These are phyloP conservation scores for Leptosomus discolor DNA, from an alignment of 2,113 vertebrate species.

Conservation along the genomic window DNA sequence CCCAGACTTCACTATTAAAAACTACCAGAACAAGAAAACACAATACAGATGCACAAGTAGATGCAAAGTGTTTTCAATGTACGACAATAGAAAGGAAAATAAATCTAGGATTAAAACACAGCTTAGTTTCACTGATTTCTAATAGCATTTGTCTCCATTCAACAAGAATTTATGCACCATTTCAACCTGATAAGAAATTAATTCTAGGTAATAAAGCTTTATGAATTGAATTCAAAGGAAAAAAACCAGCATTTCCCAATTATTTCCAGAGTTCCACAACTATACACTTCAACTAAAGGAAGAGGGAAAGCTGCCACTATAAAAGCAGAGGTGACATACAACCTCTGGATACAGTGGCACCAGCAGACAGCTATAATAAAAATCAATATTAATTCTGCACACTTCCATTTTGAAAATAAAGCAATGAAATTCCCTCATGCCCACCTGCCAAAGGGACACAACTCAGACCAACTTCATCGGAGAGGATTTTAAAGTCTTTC, in stretches of 20 bases:
- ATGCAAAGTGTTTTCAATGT: neutral
- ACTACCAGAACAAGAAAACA: neutral
- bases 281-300: neutral
- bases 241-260: neutral
- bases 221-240: slow-evolving; percentile 32
- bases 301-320: neutral
- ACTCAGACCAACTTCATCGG: neutral
- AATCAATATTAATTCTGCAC: slow-evolving; percentile 58
- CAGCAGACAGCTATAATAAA: slow-evolving; percentile 42
- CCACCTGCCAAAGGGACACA: slow-evolving; percentile 34
- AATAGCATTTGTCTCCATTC: slow-evolving; percentile 49
- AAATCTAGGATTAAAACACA: slow-evolving; percentile 52
- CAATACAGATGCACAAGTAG: neutral
- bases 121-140: slow-evolving; percentile 38
- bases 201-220: slow-evolving; percentile 63
- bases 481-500: slow-evolving; percentile 43
- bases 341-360: neutral
- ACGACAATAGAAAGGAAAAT: slow-evolving; percentile 26
- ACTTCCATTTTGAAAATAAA: slow-evolving; percentile 56
- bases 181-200: slow-evolving; percentile 57
- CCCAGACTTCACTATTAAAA: neutral
- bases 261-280: slow-evolving; percentile 4
- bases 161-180: slow-evolving; percentile 45
- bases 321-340: neutral
- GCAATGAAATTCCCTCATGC: slow-evolving; percentile 15